Percentiles rank a stretch among this genome's conserved stretches.
These are phyloP conservation scores for cat (Felis catus) DNA, from an alignment of 2,113 vertebrate genomes.

Conservation along the genomic window F.catus_Fca126_mat1.0 CM031418.1:137185501-137186000, in stretches of 20 bases:
- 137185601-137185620: background rate
- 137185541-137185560: no score
- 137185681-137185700: background rate
- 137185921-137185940: background rate
- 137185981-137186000: background rate
- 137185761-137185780: background rate
- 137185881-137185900: no score
- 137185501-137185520: background rate
- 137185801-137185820: background rate
- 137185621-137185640: background rate
- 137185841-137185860: background rate
- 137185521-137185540: background rate
- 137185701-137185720: background rate
- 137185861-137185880: background rate
- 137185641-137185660: fast-evolving
- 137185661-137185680: background rate
- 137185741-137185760: background rate
- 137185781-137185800: no score
- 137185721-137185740: background rate
- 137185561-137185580: no score
- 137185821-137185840: background rate
- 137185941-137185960: background rate
- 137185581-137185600: no score
- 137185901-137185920: background rate
- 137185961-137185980: background rate